phyloP scores from a whole-genome alignment of 2,113 vertebrate species.

The Psilopsiagon aymara region DNA sequence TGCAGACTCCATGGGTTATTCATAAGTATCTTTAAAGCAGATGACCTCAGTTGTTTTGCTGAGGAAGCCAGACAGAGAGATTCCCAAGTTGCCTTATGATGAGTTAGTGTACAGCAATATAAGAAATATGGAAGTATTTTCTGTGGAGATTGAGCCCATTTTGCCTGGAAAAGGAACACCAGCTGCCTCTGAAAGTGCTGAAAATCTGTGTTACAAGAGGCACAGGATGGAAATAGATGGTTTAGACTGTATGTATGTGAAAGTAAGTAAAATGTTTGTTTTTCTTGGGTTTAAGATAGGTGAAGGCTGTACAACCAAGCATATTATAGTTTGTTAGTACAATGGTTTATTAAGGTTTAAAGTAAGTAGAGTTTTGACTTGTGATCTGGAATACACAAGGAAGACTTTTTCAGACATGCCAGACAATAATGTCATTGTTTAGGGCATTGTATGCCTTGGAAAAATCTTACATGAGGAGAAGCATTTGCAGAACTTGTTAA shows the following conservation, averaged over 20 bases:
- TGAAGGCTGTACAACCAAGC: neutral
- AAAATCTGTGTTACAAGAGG: neutral
- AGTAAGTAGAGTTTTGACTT: neutral
- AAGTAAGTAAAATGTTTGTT: conserved; percentile 78
- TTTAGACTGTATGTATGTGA: conserved; percentile 81
- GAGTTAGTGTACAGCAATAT: neutral
- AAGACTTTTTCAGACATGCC: neutral
- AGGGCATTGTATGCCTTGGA: neutral
- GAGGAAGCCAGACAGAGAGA: conserved; percentile 2
- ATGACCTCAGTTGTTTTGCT: conserved; percentile 61
- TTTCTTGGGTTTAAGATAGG: neutral
- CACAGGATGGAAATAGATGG: conserved; percentile 73
- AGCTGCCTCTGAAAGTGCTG: neutral
- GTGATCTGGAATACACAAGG: neutral
- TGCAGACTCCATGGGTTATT: conserved; percentile 50
- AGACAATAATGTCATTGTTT: neutral
- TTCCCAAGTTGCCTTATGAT: neutral
- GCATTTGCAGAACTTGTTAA: neutral
- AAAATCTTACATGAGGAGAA: neutral
- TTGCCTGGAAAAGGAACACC: neutral
- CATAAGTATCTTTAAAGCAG: conserved; percentile 41
- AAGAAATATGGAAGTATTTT: neutral
- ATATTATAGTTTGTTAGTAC: neutral
- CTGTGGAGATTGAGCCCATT: neutral
- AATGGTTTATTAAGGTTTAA: neutral